Evolutionary conservation across 2,888 invertebrate genomes (phyloP).

Genomic region (Ophonus ardosiacus): DNA sequence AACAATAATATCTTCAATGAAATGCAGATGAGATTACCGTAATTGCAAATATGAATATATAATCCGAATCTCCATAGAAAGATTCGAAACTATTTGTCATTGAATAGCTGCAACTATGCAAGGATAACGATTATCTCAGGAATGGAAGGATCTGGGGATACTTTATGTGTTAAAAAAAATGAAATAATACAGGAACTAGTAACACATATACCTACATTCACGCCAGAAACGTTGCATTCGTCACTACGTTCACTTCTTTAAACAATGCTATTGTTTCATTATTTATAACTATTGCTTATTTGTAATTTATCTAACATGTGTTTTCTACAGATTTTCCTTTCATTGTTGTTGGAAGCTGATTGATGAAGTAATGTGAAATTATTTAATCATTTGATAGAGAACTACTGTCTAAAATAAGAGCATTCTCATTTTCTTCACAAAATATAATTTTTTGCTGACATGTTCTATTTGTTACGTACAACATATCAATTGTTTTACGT

Average conservation of each 20-base stretch:
- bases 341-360: constrained; percentile 18
- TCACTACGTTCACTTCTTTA: constrained; percentile 15
- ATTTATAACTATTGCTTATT: constrained; percentile 17
- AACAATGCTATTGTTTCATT: constrained; percentile 51
- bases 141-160: constrained; percentile 6
- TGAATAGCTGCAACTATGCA: constrained; percentile 11
- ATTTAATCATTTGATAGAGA: neutral
- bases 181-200: constrained; percentile 43
- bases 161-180: constrained; percentile 11
- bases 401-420: neutral
- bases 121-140: constrained; percentile 32
- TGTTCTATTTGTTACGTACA: neutral
- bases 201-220: constrained; percentile 53
- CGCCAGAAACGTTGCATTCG: constrained; percentile 16
- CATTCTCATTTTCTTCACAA: neutral
- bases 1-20: neutral
- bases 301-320: constrained; percentile 35
- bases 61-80: neutral
- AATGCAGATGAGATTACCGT: constrained; percentile 19
- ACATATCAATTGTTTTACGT: no score
- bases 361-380: neutral
- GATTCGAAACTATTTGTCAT: neutral
- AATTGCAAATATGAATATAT: constrained; percentile 6
- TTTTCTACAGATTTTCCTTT: constrained; percentile 17
- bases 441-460: neutral